A percentile compares a stretch with the other conserved stretches of the same genome.
Evolutionary conservation across 2,113 vertebrate species (phyloP).

Genomic region (Daboia siamensis): DNA sequence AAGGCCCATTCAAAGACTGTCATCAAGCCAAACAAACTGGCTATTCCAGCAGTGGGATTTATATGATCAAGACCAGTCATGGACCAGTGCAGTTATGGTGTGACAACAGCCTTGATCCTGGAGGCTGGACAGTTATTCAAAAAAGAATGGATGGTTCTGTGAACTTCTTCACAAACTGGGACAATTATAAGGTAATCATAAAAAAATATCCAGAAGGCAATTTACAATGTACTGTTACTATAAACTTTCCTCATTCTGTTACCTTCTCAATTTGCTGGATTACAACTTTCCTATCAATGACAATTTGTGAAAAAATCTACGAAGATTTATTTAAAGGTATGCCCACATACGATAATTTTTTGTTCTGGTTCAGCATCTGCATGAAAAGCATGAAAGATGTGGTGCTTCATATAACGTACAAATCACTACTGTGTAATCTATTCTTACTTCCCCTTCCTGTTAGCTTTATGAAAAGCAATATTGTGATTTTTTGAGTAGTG

Average conservation of each 20-base stretch:
- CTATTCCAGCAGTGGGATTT: constrained; percentile 89
- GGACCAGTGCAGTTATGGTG: constrained; percentile 91
- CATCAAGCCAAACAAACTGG: constrained; percentile 88
- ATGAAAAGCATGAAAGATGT: background rate
- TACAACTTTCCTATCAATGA: background rate
- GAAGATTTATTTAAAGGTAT: background rate
- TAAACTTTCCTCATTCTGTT: background rate
- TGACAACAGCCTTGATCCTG: constrained; percentile 91
- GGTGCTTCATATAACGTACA: background rate
- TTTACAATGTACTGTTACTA: background rate
- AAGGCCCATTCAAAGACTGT: constrained; percentile 95
- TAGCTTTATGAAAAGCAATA: background rate
- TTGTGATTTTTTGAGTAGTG: background rate
- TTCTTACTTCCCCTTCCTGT: background rate
- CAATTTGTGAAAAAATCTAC: background rate
- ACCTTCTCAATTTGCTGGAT: background rate
- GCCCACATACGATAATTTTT: background rate
- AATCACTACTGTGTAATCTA: background rate
- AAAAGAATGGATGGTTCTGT: constrained; percentile 91
- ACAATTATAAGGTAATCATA: constrained; percentile 88
- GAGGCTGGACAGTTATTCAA: constrained; percentile 97
- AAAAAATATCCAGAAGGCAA: background rate
- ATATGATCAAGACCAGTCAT: constrained; percentile 88
- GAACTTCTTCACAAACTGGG: constrained; percentile 99
- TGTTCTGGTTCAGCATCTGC: background rate